Conservation (phyloP, 2,113 vertebrate genomes). For the Mungos mungo region DNA sequence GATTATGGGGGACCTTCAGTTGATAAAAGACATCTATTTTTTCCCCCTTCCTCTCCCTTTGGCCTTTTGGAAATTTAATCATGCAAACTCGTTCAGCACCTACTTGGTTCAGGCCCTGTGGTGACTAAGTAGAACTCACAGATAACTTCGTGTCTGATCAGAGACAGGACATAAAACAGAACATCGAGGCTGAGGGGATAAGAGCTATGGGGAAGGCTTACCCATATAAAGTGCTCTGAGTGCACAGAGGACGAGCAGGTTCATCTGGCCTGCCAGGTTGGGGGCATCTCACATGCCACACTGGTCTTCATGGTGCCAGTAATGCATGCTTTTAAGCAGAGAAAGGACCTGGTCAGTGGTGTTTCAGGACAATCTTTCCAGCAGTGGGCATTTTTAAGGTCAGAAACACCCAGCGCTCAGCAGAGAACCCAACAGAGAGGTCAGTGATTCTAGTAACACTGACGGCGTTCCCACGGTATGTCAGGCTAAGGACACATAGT, state of each 20-base stretch:
- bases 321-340: not conserved
- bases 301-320: not conserved
- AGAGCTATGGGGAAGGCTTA: not conserved
- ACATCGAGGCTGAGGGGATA: not conserved
- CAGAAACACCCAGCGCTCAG: not conserved
- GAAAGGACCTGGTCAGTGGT: not conserved
- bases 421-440: not conserved
- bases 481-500: not conserved
- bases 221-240: rapidly evolving
- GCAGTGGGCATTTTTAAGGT: not conserved
- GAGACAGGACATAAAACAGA: not conserved
- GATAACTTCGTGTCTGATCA: not conserved
- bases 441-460: not conserved
- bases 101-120: not conserved
- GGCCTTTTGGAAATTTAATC: not conserved
- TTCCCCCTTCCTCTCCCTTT: not conserved
- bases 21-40: not conserved
- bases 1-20: not conserved
- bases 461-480: not conserved
- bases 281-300: not conserved
- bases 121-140: not conserved
- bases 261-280: not conserved
- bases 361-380: not conserved
- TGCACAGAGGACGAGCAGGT: rapidly evolving
- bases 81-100: not conserved